phyloP scores from a whole-genome alignment of 1,140 invertebrate species.

The Medauroidea extradentata region DNA sequence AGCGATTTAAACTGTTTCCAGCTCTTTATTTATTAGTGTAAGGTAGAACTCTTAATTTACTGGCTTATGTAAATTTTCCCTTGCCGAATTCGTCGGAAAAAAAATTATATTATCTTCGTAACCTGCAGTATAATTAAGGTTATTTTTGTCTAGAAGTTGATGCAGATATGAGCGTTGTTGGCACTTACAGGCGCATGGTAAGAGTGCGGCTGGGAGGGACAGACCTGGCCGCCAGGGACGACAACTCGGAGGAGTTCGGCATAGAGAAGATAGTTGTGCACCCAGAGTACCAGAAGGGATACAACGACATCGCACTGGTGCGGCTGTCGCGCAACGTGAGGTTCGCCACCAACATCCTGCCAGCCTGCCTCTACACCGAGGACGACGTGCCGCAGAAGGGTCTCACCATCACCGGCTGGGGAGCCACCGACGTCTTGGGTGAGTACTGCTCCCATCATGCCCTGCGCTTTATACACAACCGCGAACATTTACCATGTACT shows the following conservation, averaged over 20 bases:
- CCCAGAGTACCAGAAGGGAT: constrained; percentile 3
- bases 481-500: neutral
- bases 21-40: too few species aligned
- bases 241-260: neutral
- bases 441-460: neutral
- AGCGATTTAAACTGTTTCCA: too few species aligned
- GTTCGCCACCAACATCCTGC: constrained; percentile 8
- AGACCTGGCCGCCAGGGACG: neutral
- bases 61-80: too few species aligned
- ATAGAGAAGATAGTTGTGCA: neutral
- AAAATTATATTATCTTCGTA: too few species aligned
- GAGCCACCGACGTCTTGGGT: neutral
- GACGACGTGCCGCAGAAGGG: neutral
- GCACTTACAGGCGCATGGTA: neutral
- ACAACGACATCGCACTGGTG: constrained; percentile 17
- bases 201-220: neutral
- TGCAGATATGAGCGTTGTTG: too few species aligned
- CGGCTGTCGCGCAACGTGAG: neutral
- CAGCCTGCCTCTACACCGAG: constrained; percentile 1
- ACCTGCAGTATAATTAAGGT: too few species aligned
- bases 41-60: too few species aligned
- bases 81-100: too few species aligned
- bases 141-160: too few species aligned
- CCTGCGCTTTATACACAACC: neutral
- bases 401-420: constrained; percentile 1